Evolutionary conservation across 2,797 vertebrate species (phyloP).

Genomic region (Siniperca undulata): DNA sequence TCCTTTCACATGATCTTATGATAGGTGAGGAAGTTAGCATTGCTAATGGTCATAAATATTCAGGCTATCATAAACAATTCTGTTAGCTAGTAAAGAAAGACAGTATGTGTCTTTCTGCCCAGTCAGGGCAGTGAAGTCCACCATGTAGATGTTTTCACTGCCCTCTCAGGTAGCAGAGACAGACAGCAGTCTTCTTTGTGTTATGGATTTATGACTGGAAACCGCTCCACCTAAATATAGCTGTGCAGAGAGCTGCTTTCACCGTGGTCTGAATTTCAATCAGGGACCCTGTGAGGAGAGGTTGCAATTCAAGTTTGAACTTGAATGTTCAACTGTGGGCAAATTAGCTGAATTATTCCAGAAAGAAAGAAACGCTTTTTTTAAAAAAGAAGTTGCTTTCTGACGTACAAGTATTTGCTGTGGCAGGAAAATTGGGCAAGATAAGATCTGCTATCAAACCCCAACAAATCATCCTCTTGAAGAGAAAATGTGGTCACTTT

Average conservation of each 20-base stretch:
- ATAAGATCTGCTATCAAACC: conserved; percentile 32
- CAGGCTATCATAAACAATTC: conserved; percentile 38
- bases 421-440: conserved; percentile 6
- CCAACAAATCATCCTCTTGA: conserved; percentile 27
- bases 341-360: conserved; percentile 9
- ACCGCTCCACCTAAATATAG: conserved; percentile 74
- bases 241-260: conserved; percentile 58
- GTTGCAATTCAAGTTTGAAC: conserved; percentile 38
- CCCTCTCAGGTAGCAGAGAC: conserved; percentile 70
- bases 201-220: conserved; percentile 76
- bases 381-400: conserved; percentile 13
- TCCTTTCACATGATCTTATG: not conserved
- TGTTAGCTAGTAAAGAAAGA: conserved; percentile 26
- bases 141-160: conserved; percentile 64
- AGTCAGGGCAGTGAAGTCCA: conserved; percentile 41
- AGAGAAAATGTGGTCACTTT: conserved; percentile 4
- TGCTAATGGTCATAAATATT: conserved; percentile 38
- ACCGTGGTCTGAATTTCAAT: conserved; percentile 68
- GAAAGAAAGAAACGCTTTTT: not conserved
- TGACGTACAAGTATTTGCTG: conserved; percentile 24
- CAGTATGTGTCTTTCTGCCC: conserved; percentile 45
- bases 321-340: not conserved
- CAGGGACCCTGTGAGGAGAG: conserved; percentile 49
- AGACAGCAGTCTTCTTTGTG: conserved; percentile 75
- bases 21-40: conserved; percentile 12